Evolutionary conservation across 2,888 invertebrate genomes (phyloP).

Genomic region (Caradrina kadenii): DNA sequence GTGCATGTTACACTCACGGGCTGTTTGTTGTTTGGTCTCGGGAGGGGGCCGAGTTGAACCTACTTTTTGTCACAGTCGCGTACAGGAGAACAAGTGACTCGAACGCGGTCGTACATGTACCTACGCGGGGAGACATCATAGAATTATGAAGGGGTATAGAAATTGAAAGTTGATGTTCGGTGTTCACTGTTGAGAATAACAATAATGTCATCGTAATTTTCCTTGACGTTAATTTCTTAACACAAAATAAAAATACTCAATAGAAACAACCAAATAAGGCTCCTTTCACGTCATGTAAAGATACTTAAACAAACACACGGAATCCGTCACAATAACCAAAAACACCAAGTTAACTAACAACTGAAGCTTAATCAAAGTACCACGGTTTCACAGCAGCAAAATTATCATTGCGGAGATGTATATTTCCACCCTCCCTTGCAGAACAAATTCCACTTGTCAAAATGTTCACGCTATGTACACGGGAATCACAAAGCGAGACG

Average conservation of each 20-base stretch:
- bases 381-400: slow-evolving; percentile 68
- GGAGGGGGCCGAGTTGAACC: slow-evolving; percentile 26
- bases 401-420: slow-evolving; percentile 74
- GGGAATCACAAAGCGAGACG: slow-evolving; percentile 86
- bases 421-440: slow-evolving; percentile 77
- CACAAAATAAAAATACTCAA: background rate
- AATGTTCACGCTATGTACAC: slow-evolving; percentile 86
- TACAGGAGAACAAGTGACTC: background rate
- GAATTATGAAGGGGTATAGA: background rate
- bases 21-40: slow-evolving; percentile 35
- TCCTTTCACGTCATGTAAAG: background rate
- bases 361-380: slow-evolving; percentile 64
- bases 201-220: background rate
- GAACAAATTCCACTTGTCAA: slow-evolving; percentile 88
- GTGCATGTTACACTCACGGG: slow-evolving; percentile 67
- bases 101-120: background rate
- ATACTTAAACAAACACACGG: background rate
- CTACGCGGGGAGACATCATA: background rate
- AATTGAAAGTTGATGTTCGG: background rate
- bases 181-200: no score
- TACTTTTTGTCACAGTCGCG: slow-evolving; percentile 23
- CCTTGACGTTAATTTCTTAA: background rate
- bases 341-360: slow-evolving; percentile 39
- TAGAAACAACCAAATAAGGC: background rate
- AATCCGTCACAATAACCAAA: slow-evolving; percentile 31